Evolutionary conservation across 1,140 invertebrate genomes (phyloP).

Genomic region (Drosophila pectinifera): DNA sequence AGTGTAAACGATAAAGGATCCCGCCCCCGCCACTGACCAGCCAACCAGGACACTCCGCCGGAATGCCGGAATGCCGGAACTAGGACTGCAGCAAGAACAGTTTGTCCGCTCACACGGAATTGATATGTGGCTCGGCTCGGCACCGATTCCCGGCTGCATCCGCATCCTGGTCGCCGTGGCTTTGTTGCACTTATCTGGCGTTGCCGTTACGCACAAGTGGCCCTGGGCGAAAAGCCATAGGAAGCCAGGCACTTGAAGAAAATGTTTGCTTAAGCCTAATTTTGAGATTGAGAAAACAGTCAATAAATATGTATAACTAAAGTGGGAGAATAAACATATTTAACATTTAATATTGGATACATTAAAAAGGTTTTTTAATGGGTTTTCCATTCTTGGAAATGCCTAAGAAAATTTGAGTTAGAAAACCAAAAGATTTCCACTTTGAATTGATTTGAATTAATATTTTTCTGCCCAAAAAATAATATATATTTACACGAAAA

Average conservation of each 20-base stretch:
- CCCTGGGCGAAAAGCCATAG: constrained; percentile 8
- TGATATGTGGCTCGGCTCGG: constrained; percentile 67
- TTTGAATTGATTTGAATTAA: too few relatives aligned
- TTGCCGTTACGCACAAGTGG: constrained; percentile 74
- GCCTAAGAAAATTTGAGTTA: too few relatives aligned
- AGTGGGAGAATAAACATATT: too few relatives aligned
- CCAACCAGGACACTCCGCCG: constrained; percentile 7
- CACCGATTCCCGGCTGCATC: constrained; percentile 23
- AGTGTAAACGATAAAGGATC: constrained; percentile 69
- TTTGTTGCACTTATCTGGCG: constrained; percentile 79
- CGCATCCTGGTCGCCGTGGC: constrained; percentile 40
- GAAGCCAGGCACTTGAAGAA: constrained; percentile 17
- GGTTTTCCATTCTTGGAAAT: too few relatives aligned
- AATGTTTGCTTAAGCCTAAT: not conserved
- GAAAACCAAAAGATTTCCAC: too few relatives aligned
- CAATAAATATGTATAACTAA: not conserved
- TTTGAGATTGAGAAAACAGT: not conserved
- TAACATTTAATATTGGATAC: too few relatives aligned
- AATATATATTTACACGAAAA: too few relatives aligned
- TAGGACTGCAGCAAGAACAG: constrained; percentile 58
- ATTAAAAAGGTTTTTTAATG: too few relatives aligned
- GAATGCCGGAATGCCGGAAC: constrained; percentile 31
- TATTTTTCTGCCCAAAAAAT: too few relatives aligned
- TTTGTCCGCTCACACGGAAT: constrained; percentile 74
- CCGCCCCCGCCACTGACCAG: constrained; percentile 37